Percentiles rank a stretch among this genome's conserved stretches.
Conservation (phyloP, 2,888 invertebrate genomes). For the Cheilosia urbana region DNA sequence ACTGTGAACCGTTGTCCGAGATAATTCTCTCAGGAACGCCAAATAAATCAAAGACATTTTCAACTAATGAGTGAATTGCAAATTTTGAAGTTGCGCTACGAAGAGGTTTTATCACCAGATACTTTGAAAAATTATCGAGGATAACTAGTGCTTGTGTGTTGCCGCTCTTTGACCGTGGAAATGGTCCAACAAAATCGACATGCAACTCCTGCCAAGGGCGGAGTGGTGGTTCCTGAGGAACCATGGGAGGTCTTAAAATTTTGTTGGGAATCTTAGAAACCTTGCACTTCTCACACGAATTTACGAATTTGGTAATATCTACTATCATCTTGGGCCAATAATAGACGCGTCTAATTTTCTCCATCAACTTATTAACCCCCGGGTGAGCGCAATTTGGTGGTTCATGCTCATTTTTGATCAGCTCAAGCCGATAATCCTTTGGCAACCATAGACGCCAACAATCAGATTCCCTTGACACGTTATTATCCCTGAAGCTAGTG, state of each 20-base stretch:
- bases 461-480: neutral
- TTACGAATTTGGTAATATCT: neutral
- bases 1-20: neutral
- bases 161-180: neutral
- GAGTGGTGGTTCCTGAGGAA: neutral
- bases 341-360: neutral
- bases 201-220: neutral
- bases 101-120: neutral
- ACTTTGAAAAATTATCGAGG: neutral
- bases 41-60: neutral
- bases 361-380: neutral
- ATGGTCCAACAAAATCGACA: neutral
- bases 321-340: neutral
- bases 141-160: neutral
- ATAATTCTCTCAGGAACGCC: neutral
- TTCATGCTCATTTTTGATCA: neutral
- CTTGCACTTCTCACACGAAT: constrained; percentile 2
- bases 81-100: neutral
- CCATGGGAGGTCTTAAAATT: neutral
- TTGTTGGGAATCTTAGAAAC: neutral
- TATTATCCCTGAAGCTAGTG: neutral
- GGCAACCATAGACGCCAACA: constrained; percentile 3
- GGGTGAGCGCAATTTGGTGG: neutral
- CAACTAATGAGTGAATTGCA: neutral
- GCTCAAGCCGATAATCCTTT: neutral